A percentile compares a stretch with the other conserved stretches of the same genome.
Evolutionary conservation across 1,140 invertebrate species (phyloP).

Genomic region (Listronotus bonariensis): DNA sequence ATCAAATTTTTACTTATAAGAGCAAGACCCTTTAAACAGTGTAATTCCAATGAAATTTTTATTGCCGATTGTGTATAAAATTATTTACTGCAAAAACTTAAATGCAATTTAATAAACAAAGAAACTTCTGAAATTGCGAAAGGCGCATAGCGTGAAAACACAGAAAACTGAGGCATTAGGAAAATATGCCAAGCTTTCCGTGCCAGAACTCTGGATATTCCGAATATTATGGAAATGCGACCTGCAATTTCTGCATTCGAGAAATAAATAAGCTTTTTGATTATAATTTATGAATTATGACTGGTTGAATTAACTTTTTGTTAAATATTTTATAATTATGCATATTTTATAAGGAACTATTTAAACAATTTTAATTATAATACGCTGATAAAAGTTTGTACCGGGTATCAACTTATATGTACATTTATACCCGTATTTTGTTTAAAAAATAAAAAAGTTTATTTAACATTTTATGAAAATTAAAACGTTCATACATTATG

Average conservation of each 20-base stretch:
- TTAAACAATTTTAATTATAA: too few relatives aligned
- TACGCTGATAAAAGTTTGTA: too few relatives aligned
- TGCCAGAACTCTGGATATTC: conserved; percentile 19
- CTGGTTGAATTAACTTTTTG: conserved; percentile 8
- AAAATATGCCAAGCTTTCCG: conserved; percentile 29
- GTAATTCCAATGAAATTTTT: too few relatives aligned
- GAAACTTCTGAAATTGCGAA: conserved; percentile 27
- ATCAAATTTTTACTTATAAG: too few relatives aligned
- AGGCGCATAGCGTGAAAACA: conserved; percentile 32
- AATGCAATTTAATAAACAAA: conserved; percentile 34
- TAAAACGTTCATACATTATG: too few relatives aligned
- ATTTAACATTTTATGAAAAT: too few relatives aligned
- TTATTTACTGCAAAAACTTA: not conserved
- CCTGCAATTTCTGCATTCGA: conserved; percentile 36
- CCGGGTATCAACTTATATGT: too few relatives aligned
- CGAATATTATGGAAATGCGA: conserved; percentile 36
- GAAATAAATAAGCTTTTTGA: conserved; percentile 32
- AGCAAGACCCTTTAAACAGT: too few relatives aligned
- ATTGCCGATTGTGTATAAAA: too few relatives aligned
- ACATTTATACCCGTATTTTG: too few relatives aligned
- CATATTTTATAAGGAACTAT: too few relatives aligned
- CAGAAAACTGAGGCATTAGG: conserved; percentile 30
- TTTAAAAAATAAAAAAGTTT: too few relatives aligned
- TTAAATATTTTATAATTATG: not conserved
- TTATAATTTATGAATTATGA: conserved; percentile 23